Percentiles rank a stretch among this genome's conserved stretches.
Conservation (phyloP, 2,888 invertebrate genomes). For the Caenorhabditis wallacei region DNA sequence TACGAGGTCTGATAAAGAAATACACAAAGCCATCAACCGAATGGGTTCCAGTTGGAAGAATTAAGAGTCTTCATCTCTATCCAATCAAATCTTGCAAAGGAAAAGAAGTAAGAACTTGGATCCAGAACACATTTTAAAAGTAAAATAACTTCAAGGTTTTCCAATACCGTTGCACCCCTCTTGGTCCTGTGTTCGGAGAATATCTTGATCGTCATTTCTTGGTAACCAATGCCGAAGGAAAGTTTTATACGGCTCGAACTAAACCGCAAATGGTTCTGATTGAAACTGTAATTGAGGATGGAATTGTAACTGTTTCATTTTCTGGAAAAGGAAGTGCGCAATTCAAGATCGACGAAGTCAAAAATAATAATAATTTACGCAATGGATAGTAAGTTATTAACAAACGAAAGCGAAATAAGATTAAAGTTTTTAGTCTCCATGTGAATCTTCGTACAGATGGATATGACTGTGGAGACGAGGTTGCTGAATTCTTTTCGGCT, state of each 20-base stretch:
- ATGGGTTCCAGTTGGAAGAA: constrained; percentile 72
- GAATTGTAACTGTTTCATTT: constrained; percentile 55
- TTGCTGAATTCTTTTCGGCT: constrained; percentile 71
- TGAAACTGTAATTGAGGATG: constrained; percentile 64
- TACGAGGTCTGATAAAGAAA: constrained; percentile 33
- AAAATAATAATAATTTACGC: constrained; percentile 56
- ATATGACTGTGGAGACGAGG: constrained; percentile 78
- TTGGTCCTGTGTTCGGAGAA: constrained; percentile 70
- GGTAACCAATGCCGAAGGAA: constrained; percentile 72
- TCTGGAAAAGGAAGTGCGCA: constrained; percentile 49
- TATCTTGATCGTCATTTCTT: constrained; percentile 75
- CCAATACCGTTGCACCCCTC: constrained; percentile 72
- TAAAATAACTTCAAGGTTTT: constrained; percentile 63
- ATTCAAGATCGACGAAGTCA: constrained; percentile 63
- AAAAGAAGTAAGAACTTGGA: constrained; percentile 67
- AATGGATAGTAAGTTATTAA: constrained; percentile 65
- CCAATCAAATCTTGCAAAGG: constrained; percentile 79
- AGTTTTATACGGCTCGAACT: constrained; percentile 69
- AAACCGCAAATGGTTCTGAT: constrained; percentile 71
- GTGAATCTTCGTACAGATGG: constrained; percentile 75
- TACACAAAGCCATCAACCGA: constrained; percentile 50
- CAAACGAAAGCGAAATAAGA: background rate
- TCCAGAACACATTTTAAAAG: background rate
- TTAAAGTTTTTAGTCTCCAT: constrained; percentile 68
- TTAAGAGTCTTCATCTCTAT: constrained; percentile 71